These are phyloP conservation scores for Anas georgica DNA, from an alignment of 2,797 vertebrate genomes.

Conservation along the genomic window DNA sequence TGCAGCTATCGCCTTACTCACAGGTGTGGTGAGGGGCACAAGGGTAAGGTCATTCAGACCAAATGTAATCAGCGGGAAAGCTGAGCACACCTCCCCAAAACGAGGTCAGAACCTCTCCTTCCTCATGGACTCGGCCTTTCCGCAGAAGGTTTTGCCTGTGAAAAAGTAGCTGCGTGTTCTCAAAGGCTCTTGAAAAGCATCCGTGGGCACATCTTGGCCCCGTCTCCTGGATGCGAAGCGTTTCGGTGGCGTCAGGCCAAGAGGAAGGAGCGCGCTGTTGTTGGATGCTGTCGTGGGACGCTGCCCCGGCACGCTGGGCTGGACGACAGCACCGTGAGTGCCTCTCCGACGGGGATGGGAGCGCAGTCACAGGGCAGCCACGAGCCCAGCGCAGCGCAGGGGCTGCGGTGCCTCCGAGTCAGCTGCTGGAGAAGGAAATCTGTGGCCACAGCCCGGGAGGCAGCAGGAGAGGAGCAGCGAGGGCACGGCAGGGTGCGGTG, in stretches of 20 bases:
- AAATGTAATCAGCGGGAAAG: rapidly evolving
- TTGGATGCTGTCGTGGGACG: neutral
- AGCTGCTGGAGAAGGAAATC: neutral
- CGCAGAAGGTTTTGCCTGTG: rapidly evolving
- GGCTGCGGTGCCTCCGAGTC: neutral
- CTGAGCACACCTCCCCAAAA: neutral
- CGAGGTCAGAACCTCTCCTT: neutral
- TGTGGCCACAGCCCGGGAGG: rapidly evolving
- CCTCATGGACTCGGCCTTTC: neutral
- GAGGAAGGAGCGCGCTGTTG: neutral
- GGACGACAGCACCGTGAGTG: neutral
- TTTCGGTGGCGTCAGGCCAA: neutral
- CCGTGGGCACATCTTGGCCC: neutral
- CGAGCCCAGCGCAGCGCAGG: neutral
- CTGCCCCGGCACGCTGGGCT: neutral
- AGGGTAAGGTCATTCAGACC: neutral
- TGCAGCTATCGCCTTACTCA: rapidly evolving
- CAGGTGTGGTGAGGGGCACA: neutral
- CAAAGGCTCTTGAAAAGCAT: neutral
- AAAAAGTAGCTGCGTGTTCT: neutral
- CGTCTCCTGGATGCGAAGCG: rapidly evolving
- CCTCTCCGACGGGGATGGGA: rapidly evolving
- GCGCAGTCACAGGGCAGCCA: rapidly evolving
- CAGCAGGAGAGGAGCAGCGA: rapidly evolving
- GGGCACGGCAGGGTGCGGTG: neutral